Percentiles rank a stretch among this genome's conserved stretches.
phyloP scores from a whole-genome alignment of 1,140 invertebrate species.

The Pteromalus puparum region DNA sequence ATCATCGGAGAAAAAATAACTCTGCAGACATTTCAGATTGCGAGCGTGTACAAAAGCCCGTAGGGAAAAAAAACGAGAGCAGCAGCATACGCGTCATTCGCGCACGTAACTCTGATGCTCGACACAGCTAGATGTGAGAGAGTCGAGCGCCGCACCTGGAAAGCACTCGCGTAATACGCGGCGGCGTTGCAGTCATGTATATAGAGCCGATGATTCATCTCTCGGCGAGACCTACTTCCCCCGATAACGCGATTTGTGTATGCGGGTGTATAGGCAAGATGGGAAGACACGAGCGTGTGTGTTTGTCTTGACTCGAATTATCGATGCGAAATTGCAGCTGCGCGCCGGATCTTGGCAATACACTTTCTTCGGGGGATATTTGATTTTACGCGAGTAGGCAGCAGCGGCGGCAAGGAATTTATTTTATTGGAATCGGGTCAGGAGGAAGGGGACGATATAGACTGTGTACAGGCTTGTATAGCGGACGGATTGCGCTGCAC shows the following conservation, averaged over 20 bases:
- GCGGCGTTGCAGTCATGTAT: too few relatives aligned
- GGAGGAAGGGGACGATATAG: not conserved
- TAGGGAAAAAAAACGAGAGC: too few relatives aligned
- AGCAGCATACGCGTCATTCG: too few relatives aligned
- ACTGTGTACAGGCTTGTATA: too few relatives aligned
- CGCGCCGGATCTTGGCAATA: not conserved
- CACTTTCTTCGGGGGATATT: not conserved
- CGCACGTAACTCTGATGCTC: too few relatives aligned
- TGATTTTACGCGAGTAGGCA: not conserved
- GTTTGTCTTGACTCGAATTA: not conserved
- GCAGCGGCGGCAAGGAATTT: not conserved
- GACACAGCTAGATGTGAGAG: too few relatives aligned
- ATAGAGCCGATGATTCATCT: not conserved
- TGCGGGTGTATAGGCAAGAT: not conserved
- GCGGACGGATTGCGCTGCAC: too few relatives aligned
- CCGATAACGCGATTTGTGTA: not conserved
- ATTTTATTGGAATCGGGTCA: not conserved
- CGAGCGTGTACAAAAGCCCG: too few relatives aligned
- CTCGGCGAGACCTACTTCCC: not conserved
- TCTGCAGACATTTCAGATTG: too few relatives aligned
- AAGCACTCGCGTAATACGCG: not conserved
- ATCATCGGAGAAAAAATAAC: too few relatives aligned
- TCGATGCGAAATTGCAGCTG: not conserved
- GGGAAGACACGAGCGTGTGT: not conserved
- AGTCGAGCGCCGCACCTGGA: not conserved